Evolutionary conservation across 1,140 invertebrate species (phyloP).

Genomic region (Tetragonula clypearis): DNA sequence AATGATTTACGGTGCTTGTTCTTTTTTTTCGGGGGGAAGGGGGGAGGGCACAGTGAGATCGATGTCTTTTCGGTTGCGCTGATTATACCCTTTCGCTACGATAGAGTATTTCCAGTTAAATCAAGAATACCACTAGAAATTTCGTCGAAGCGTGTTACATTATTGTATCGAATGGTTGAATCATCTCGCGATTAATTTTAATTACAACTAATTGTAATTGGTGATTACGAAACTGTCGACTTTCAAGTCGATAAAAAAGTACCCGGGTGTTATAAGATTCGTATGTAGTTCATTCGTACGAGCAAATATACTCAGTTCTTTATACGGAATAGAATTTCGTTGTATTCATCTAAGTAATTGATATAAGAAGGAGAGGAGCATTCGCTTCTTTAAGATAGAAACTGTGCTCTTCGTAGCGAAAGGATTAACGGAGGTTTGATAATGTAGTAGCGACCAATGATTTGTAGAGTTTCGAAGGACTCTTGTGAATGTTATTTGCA

Average conservation of each 20-base stretch:
- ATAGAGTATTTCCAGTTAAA: background rate
- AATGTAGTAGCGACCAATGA: conserved; percentile 29
- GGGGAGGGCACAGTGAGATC: conserved; percentile 19
- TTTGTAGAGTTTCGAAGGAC: conserved; percentile 30
- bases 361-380: background rate
- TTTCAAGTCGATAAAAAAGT: background rate
- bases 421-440: conserved; percentile 23
- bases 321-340: background rate
- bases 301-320: background rate
- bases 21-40: background rate
- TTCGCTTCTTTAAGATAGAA: background rate
- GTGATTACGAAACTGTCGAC: background rate
- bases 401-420: conserved; percentile 15
- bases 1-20: conserved; percentile 31
- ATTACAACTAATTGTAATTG: background rate
- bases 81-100: conserved; percentile 25
- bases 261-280: background rate
- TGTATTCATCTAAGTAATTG: background rate
- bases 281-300: background rate
- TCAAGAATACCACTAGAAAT: background rate
- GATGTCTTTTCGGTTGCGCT: conserved; percentile 30
- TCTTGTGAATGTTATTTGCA: conserved; percentile 54
- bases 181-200: background rate
- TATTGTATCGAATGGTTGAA: background rate
- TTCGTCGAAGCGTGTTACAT: background rate